These are phyloP conservation scores for Bombus pyrosoma DNA, from an alignment of 1,140 invertebrate genomes.

Conservation along the genomic window DNA sequence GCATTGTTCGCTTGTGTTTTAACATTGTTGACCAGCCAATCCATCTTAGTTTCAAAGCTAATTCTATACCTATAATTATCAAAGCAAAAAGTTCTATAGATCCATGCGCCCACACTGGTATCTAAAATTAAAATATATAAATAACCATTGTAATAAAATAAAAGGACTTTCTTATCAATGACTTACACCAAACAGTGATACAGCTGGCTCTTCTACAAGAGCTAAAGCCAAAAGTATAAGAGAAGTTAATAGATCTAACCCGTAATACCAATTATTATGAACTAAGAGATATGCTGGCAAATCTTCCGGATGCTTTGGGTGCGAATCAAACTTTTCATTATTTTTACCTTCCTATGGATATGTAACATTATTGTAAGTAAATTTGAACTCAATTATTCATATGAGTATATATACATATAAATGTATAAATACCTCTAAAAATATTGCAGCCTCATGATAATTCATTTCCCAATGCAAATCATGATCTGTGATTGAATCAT, in stretches of 20 bases:
- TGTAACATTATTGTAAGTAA: not conserved
- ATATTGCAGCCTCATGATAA: constrained; percentile 95
- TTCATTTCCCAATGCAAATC: constrained; percentile 92
- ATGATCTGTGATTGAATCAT: constrained; percentile 68
- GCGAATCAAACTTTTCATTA: constrained; percentile 96
- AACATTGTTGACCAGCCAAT: constrained; percentile 92
- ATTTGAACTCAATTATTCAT: not conserved
- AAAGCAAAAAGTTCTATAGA: constrained; percentile 92
- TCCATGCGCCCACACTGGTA: constrained; percentile 91
- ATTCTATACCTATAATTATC: constrained; percentile 89
- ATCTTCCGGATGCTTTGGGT: constrained; percentile 91
- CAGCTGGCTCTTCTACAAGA: constrained; percentile 91
- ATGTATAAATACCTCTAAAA: constrained; percentile 86
- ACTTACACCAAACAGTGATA: constrained; percentile 87
- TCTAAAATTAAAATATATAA: constrained; percentile 74
- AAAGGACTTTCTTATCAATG: constrained; percentile 5
- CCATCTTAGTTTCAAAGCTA: constrained; percentile 92
- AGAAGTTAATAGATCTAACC: constrained; percentile 91
- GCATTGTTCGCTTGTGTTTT: constrained; percentile 91
- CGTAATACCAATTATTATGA: constrained; percentile 94
- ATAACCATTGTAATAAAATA: constrained; percentile 4
- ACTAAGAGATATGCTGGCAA: constrained; percentile 94
- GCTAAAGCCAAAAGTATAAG: constrained; percentile 91
- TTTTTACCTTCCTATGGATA: constrained; percentile 91
- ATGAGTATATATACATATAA: not conserved